Percentiles rank a stretch among this genome's conserved stretches.
These are phyloP conservation scores for Corythoichthys haematopterus DNA, from an alignment of 2,113 vertebrate genomes.

Conservation along the genomic window DNA sequence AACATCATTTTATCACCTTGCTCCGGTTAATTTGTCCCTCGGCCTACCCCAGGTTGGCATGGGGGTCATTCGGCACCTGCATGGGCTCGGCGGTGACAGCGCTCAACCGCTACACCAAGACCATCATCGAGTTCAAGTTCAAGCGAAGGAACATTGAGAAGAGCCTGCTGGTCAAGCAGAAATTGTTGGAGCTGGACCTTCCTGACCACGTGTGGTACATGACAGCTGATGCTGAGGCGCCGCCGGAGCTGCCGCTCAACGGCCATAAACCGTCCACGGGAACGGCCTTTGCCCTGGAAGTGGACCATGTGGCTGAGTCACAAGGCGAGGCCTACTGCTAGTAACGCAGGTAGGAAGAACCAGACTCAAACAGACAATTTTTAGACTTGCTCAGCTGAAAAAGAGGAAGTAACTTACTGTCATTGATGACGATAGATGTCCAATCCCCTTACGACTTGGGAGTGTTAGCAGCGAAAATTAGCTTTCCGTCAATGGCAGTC, in stretches of 20 bases:
- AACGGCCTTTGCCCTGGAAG: slow-evolving; percentile 10
- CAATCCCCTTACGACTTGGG: too few relatives aligned
- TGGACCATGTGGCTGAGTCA: slow-evolving; percentile 31
- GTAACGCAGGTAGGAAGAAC: neutral
- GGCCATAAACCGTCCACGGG: slow-evolving; percentile 55
- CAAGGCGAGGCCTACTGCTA: slow-evolving; percentile 63
- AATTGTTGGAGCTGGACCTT: slow-evolving; percentile 63
- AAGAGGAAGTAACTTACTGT: neutral
- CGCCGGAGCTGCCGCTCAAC: slow-evolving; percentile 53
- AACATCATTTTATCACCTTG: neutral
- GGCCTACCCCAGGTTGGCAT: slow-evolving; percentile 74
- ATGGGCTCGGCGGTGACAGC: slow-evolving; percentile 84
- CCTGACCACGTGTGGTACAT: slow-evolving; percentile 76
- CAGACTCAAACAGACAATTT: neutral
- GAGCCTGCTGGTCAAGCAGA: slow-evolving; percentile 74
- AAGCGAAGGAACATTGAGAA: slow-evolving; percentile 78
- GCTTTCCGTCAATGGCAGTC: too few relatives aligned
- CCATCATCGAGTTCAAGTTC: slow-evolving; percentile 83
- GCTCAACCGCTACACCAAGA: slow-evolving; percentile 82
- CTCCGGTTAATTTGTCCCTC: neutral
- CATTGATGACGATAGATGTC: too few relatives aligned
- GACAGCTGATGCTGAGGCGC: slow-evolving; percentile 60
- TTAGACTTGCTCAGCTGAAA: neutral
- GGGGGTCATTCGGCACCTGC: slow-evolving; percentile 85
- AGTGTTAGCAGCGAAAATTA: too few relatives aligned